Evolutionary conservation across 2,113 vertebrate genomes (phyloP).

Genomic region (Ascaphus truei): DNA sequence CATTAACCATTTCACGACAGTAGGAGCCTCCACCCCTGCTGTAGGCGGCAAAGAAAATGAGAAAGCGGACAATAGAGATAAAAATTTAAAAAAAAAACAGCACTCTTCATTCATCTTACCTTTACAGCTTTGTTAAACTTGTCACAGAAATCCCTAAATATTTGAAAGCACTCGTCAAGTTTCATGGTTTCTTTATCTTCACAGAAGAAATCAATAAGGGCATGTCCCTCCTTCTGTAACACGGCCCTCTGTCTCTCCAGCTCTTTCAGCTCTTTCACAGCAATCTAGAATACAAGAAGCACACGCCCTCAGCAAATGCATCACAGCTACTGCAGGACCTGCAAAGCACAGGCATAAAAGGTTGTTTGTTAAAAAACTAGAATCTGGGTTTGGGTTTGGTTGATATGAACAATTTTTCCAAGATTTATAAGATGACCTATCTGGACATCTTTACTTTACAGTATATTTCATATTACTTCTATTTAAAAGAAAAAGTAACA

Average conservation of each 20-base stretch:
- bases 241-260: conserved; percentile 75
- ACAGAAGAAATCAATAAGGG: conserved; percentile 96
- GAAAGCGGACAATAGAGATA: background rate
- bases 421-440: too few relatives aligned
- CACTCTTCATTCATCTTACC: conserved; percentile 69
- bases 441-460: too few relatives aligned
- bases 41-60: too few relatives aligned
- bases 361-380: background rate
- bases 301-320: background rate
- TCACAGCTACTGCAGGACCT: background rate
- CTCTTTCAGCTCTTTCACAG: conserved; percentile 74
- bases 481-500: too few relatives aligned
- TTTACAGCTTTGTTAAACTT: conserved; percentile 93
- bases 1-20: too few relatives aligned
- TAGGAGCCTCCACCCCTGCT: too few relatives aligned
- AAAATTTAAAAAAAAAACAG: too few relatives aligned
- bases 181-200: conserved; percentile 97
- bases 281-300: conserved; percentile 62
- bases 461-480: too few relatives aligned
- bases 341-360: background rate
- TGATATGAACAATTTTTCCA: too few relatives aligned
- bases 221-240: conserved; percentile 76
- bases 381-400: too few relatives aligned
- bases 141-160: conserved; percentile 92
- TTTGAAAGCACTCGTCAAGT: conserved; percentile 92